Conservation (phyloP, 2,113 vertebrate species). For the Antechinus stuartii region DNA sequence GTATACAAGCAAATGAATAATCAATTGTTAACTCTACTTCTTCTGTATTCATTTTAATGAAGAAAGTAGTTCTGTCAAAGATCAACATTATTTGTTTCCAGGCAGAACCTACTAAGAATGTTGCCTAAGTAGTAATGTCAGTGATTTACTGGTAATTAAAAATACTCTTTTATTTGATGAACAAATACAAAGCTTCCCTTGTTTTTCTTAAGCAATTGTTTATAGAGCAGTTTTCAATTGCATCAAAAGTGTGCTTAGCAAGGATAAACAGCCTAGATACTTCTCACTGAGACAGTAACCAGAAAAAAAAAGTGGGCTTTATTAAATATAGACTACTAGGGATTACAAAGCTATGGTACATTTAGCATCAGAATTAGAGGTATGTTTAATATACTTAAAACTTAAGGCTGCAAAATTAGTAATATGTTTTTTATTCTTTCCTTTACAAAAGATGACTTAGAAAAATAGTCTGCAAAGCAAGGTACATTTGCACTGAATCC, state of each 20-base stretch:
- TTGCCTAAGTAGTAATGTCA: neutral
- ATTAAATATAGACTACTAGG: conserved; percentile 5
- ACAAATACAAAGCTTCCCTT: conserved; percentile 53
- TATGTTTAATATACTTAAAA: neutral
- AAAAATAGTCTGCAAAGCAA: neutral
- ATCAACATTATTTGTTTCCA: conserved; percentile 52
- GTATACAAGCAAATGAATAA: conserved; percentile 74
- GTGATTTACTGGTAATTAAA: conserved; percentile 30
- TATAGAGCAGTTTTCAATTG: conserved; percentile 37
- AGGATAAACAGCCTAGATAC: neutral
- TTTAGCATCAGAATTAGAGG: conserved; percentile 22
- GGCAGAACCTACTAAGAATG: conserved; percentile 39
- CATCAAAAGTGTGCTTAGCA: conserved; percentile 10
- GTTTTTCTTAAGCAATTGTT: conserved; percentile 44
- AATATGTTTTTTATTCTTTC: conserved; percentile 19
- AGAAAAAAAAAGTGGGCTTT: neutral
- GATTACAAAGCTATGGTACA: conserved; percentile 39
- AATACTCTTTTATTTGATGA: conserved; percentile 55
- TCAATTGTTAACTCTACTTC: conserved; percentile 70
- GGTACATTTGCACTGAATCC: neutral
- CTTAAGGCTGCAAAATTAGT: conserved; percentile 25
- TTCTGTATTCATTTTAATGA: conserved; percentile 66
- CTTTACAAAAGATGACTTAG: neutral
- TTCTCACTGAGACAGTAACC: neutral
- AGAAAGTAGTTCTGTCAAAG: conserved; percentile 66